Percentiles rank a stretch among this genome's conserved stretches.
Conservation (phyloP, 2,113 vertebrate species). For the Oreotrochilus melanogaster region DNA sequence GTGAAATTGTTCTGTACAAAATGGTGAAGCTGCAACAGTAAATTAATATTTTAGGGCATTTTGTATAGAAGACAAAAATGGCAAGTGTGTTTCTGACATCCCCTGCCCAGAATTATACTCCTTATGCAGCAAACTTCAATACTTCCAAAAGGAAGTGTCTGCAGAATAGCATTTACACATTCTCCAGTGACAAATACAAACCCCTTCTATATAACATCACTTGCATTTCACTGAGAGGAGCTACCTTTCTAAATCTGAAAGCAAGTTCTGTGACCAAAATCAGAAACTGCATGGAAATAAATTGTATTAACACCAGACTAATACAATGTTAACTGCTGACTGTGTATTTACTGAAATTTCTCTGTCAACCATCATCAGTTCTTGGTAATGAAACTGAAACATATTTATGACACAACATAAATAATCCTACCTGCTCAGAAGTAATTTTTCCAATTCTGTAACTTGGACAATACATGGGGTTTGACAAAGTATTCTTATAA, state of each 20-base stretch:
- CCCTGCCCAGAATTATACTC: not conserved
- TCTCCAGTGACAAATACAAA: not conserved
- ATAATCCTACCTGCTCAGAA: slow-evolving; percentile 86
- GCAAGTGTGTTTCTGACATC: not conserved
- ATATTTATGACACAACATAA: not conserved
- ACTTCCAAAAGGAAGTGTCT: not conserved
- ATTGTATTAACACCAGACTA: not conserved
- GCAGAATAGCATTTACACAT: not conserved
- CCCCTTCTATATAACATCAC: not conserved
- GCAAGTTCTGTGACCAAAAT: not conserved
- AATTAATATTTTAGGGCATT: slow-evolving; percentile 24
- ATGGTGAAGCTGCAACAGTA: slow-evolving; percentile 83
- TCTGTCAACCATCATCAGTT: not conserved
- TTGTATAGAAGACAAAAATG: not conserved
- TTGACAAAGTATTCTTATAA: slow-evolving; percentile 89
- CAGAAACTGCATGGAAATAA: not conserved
- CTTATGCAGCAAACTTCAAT: not conserved
- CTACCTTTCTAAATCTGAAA: not conserved
- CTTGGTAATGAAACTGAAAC: not conserved
- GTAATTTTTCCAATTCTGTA: slow-evolving; percentile 88
- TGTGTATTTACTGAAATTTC: not conserved
- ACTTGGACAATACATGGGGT: slow-evolving; percentile 93
- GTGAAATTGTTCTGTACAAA: slow-evolving; percentile 90
- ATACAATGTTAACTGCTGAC: not conserved
- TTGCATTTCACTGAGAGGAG: not conserved